A percentile compares a stretch with the other conserved stretches of the same genome.
phyloP scores from a whole-genome alignment of 1,140 invertebrate genomes.

The Ladona fulva region DNA sequence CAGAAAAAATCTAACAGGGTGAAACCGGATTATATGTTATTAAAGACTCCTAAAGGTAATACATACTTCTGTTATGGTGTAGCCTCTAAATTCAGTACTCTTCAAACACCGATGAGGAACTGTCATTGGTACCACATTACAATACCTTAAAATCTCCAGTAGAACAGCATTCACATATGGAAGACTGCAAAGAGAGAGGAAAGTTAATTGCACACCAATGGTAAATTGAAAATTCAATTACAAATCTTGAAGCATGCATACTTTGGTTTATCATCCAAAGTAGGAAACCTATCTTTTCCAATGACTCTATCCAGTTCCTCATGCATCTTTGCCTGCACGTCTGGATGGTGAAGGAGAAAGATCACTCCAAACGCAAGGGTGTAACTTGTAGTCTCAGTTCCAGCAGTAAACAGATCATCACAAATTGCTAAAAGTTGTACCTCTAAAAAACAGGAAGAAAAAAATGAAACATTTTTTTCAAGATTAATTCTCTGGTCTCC shows the following conservation, averaged over 20 bases:
- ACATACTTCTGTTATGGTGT: slow-evolving; percentile 31
- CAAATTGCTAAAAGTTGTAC: slow-evolving; percentile 63
- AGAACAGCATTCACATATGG: slow-evolving; percentile 11
- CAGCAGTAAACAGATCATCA: slow-evolving; percentile 72
- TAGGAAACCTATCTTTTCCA: slow-evolving; percentile 51
- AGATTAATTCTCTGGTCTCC: too few species aligned
- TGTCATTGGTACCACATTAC: neutral
- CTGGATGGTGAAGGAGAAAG: slow-evolving; percentile 41
- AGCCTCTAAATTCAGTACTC: slow-evolving; percentile 26
- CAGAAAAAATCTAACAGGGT: too few species aligned
- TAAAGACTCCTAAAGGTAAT: neutral
- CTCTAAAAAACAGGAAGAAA: slow-evolving; percentile 40
- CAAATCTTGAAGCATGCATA: slow-evolving; percentile 33
- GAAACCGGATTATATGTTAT: too few species aligned
- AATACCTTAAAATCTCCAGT: neutral
- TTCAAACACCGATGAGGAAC: slow-evolving; percentile 19
- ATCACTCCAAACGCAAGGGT: slow-evolving; percentile 47
- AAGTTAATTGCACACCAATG: neutral
- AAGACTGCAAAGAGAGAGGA: neutral
- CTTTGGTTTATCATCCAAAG: slow-evolving; percentile 57
- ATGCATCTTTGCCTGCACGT: slow-evolving; percentile 50
- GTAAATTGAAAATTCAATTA: neutral
- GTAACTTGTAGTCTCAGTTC: slow-evolving; percentile 59
- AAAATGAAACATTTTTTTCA: neutral
- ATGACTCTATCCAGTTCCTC: slow-evolving; percentile 51